phyloP scores from a whole-genome alignment of 2,888 invertebrate species.

The Euproctis similis region DNA sequence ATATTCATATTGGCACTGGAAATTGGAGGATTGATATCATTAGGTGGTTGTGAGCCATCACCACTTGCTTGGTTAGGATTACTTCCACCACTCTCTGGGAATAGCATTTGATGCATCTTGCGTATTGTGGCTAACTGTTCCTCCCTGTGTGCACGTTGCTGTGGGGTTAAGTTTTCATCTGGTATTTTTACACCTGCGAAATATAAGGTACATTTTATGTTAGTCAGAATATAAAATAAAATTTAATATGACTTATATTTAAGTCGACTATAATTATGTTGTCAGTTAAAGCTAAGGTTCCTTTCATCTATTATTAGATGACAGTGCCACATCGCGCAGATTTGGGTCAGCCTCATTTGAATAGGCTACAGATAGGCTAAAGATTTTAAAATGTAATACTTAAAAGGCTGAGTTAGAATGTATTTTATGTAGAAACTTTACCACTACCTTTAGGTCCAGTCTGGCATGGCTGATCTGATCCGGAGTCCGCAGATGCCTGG shows the following conservation, averaged over 20 bases:
- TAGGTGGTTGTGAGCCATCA: conserved; percentile 48
- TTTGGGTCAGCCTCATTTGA: not conserved
- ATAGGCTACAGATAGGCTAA: not conserved
- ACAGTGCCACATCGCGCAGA: too few relatives aligned
- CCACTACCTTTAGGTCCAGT: conserved; percentile 59
- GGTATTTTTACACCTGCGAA: conserved; percentile 88
- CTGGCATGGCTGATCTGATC: conserved; percentile 38
- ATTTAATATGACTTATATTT: too few relatives aligned
- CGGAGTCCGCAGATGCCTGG: conserved; percentile 19
- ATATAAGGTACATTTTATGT: too few relatives aligned
- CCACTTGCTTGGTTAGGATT: conserved; percentile 45
- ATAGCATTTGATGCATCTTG: conserved; percentile 94
- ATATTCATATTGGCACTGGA: conserved; percentile 59
- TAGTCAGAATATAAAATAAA: too few relatives aligned
- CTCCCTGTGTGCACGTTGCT: conserved; percentile 95
- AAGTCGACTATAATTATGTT: too few relatives aligned
- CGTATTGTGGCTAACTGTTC: conserved; percentile 92
- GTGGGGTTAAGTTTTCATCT: conserved; percentile 96
- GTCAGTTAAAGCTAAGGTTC: too few relatives aligned
- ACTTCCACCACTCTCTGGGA: conserved; percentile 82
- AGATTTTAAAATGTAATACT: not conserved
- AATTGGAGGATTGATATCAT: conserved; percentile 58
- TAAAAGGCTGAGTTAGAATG: too few relatives aligned
- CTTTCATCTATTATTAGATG: too few relatives aligned
- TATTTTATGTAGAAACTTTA: conserved; percentile 5